These are phyloP conservation scores for Phyllostomus discolor DNA, from an alignment of 2,113 vertebrate genomes.

Conservation along the genomic window DNA sequence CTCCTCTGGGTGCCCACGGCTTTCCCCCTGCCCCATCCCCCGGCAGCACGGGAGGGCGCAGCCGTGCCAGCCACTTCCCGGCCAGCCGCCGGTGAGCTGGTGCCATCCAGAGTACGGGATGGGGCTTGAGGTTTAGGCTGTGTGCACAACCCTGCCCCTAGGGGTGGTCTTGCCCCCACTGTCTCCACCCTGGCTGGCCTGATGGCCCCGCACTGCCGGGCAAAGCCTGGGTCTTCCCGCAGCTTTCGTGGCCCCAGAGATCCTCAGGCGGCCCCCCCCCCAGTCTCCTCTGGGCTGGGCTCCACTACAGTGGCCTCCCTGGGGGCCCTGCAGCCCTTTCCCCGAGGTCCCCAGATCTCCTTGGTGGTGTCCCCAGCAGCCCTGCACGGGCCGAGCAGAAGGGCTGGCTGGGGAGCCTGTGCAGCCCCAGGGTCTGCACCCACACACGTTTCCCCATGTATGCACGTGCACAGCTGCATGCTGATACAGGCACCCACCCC, in stretches of 20 bases:
- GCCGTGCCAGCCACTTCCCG: background rate
- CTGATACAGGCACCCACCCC: background rate
- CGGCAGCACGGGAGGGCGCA: background rate
- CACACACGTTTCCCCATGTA: too few species aligned
- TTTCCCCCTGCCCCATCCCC: background rate
- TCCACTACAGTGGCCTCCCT: background rate
- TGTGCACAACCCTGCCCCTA: background rate
- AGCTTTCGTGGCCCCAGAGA: background rate
- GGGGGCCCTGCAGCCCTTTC: background rate
- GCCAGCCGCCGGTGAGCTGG: background rate
- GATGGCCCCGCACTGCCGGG: background rate
- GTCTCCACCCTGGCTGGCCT: background rate
- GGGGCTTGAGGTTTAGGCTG: background rate
- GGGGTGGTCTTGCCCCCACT: background rate
- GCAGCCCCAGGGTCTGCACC: background rate
- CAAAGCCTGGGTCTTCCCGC: background rate
- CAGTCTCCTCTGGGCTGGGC: background rate
- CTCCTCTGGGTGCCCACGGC: background rate
- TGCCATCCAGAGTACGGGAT: background rate
- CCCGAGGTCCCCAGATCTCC: accelerated
- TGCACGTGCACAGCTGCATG: background rate
- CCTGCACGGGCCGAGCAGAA: background rate
- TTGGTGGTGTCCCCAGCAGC: background rate
- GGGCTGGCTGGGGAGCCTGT: background rate
- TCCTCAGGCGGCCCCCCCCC: background rate